These are phyloP conservation scores for Diorhabda elongata DNA, from an alignment of 1,140 invertebrate species.

Conservation along the genomic window DNA sequence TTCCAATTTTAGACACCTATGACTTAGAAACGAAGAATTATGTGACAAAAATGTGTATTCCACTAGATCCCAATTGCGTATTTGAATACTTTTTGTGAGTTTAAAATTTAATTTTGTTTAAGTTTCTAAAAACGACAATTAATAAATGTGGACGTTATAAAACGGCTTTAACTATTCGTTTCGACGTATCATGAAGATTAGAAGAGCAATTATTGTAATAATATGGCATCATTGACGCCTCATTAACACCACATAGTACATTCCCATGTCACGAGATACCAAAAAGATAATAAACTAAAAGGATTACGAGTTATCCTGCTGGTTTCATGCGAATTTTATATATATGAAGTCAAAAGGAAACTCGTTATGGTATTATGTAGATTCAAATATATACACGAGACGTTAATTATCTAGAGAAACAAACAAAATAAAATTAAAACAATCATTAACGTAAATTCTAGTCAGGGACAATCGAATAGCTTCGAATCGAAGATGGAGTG, in stretches of 20 bases:
- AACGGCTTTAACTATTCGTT: background rate
- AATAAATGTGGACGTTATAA: background rate
- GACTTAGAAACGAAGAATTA: too few relatives aligned
- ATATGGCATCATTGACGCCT: constrained; percentile 1
- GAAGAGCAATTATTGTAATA: background rate
- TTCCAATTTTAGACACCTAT: too few relatives aligned
- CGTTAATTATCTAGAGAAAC: too few relatives aligned
- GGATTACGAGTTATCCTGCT: background rate
- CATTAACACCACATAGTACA: background rate
- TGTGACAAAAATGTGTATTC: too few relatives aligned
- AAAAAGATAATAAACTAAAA: constrained; percentile 1
- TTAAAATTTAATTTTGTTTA: too few relatives aligned
- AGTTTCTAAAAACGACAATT: too few relatives aligned
- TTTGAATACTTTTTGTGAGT: too few relatives aligned
- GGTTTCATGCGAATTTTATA: background rate
- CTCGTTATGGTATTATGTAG: background rate
- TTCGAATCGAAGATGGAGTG: too few relatives aligned
- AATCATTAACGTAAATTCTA: too few relatives aligned
- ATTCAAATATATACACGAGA: background rate
- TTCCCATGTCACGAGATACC: constrained; percentile 1
- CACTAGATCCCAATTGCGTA: too few relatives aligned
- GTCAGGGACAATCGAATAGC: too few relatives aligned
- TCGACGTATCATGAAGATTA: background rate
- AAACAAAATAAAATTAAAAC: too few relatives aligned
- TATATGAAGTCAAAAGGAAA: background rate